Evolutionary conservation across 2,888 invertebrate genomes (phyloP), one percentile per base, ranked within the genome.

Genomic region (Herminia tarsipennalis): DNA sequence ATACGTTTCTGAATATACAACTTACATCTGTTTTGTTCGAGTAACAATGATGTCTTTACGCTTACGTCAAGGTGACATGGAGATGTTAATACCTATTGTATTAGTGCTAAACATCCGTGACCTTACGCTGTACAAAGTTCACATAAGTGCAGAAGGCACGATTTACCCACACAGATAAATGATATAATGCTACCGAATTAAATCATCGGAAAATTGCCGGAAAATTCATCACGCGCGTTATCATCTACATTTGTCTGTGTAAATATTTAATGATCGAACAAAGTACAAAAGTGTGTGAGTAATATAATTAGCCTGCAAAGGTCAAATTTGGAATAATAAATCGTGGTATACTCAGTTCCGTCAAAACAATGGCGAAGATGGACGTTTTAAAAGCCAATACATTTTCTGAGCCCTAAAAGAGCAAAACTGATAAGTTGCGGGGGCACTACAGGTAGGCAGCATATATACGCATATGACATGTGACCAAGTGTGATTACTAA

Each of bases 1-100:
- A 70, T 65, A 54, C 30, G 29, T 12, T 45, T 36, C 39, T 37
- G 25, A 27, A 24, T 10, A n/a, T 14, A 35, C 34, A 41, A 39
- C 50, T 74, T 82, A 67, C 18, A 66, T 37, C 65, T 41, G 65
- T 76, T 56, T 66, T 37, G 35, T 36, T 44, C 38, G 38, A 17
- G 34, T 29, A 55, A 66, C 66, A 73, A 78, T 78, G 78, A 80
- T 81, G 81, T 84, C 80, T 81, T 81, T 81, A 66, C 78, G 76
- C 74, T 80, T 85, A 83, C 86, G 83, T 85, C 90, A 90, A 90
- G 90, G 89, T 88, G 90, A 90, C 87, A 88, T 73, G 81, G n/a
- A 80, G 83, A 84, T 86, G 87, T 83, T 88, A 88, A 88, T 85
- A 78, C 70, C 83, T 86, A 87, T 87, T 87, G 85, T 88, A 78